These are phyloP conservation scores for Mohoua ochrocephala DNA, from an alignment of 2,113 vertebrate species.

Conservation along the genomic window DNA sequence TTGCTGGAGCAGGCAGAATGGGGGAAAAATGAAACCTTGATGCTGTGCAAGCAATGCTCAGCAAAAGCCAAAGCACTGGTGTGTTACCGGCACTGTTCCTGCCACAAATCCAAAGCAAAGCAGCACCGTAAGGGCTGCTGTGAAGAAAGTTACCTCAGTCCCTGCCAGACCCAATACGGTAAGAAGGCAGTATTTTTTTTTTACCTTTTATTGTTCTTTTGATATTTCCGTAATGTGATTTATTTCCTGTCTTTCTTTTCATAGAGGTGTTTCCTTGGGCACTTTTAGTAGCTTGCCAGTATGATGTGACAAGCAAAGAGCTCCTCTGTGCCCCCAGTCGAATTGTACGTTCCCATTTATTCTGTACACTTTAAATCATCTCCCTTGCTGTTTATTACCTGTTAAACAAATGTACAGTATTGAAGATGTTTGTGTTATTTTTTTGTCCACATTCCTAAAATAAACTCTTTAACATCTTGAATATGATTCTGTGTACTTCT, in stretches of 20 bases:
- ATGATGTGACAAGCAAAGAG: background rate
- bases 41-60: background rate
- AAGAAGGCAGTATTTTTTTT: background rate
- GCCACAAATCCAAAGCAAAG: background rate
- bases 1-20: background rate
- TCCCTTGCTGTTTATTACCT: background rate
- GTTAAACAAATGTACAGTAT: background rate
- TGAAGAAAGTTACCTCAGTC: background rate
- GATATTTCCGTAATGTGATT: background rate
- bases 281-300: background rate
- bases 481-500: background rate
- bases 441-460: slow-evolving; percentile 1
- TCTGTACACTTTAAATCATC: background rate
- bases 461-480: background rate
- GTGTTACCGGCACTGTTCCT: background rate
- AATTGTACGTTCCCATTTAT: background rate
- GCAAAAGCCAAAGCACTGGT: background rate
- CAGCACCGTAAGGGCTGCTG: accelerated
- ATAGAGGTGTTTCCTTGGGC: background rate
- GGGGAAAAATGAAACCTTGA: background rate
- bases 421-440: background rate
- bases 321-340: background rate
- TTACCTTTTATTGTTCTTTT: background rate
- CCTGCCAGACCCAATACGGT: background rate
- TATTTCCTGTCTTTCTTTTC: background rate